phyloP scores from a whole-genome alignment of 2,888 invertebrate species.

The Philaethria dido region DNA sequence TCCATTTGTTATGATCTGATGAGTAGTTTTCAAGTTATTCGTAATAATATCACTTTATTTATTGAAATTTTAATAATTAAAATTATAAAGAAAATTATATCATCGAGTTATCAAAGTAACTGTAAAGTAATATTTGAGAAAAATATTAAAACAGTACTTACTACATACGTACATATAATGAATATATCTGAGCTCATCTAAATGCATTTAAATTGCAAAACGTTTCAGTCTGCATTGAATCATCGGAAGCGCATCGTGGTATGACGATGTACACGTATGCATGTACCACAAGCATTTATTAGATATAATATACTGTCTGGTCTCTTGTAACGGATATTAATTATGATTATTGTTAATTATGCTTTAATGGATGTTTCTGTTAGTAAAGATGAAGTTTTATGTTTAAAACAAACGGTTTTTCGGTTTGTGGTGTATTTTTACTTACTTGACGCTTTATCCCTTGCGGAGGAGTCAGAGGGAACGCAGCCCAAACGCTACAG shows the following conservation, averaged over 20 bases:
- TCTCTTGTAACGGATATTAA: constrained; percentile 10
- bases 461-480: no score
- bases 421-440: background rate
- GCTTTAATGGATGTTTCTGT: background rate
- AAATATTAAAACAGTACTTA: background rate
- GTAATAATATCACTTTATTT: no score
- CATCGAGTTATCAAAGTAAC: background rate
- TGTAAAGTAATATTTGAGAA: background rate
- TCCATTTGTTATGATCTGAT: no score
- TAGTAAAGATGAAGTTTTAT: background rate
- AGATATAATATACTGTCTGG: constrained; percentile 3
- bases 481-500: no score
- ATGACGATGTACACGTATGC: constrained; percentile 4
- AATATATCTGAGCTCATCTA: background rate
- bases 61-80: no score
- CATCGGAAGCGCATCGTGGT: constrained; percentile 4
- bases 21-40: no score
- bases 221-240: constrained; percentile 1
- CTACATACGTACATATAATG: background rate
- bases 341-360: constrained; percentile 3
- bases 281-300: constrained; percentile 16
- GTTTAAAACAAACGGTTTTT: background rate
- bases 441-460: no score
- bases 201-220: constrained; percentile 5
- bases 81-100: background rate